Evolutionary conservation across 2,113 vertebrate genomes (phyloP).

Genomic region (Anas platyrhynchos): DNA sequence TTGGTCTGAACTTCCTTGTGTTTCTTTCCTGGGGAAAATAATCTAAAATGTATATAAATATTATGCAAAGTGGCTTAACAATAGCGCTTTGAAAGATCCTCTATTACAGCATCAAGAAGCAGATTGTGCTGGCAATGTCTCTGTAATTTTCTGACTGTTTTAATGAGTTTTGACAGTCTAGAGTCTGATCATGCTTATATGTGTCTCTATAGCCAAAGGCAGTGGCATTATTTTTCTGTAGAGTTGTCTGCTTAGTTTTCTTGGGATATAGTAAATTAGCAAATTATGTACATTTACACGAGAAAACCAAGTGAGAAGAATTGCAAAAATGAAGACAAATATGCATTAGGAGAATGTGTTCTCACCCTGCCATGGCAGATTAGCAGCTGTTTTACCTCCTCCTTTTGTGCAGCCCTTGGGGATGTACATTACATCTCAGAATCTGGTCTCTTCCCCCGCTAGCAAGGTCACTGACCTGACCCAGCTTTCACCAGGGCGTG

Average conservation of each 20-base stretch:
- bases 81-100: neutral
- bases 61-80: neutral
- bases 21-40: neutral
- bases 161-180: too few species aligned
- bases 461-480: neutral
- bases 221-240: neutral
- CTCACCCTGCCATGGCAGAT: neutral
- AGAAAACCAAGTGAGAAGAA: neutral
- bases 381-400: neutral
- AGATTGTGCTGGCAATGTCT: neutral
- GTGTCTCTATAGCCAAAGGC: neutral
- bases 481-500: neutral
- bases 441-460: neutral
- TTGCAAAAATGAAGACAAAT: neutral
- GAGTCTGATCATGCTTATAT: neutral
- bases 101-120: neutral
- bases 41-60: neutral
- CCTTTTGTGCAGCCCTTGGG: neutral
- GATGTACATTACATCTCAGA: neutral
- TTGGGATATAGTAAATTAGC: neutral
- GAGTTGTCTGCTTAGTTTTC: neutral
- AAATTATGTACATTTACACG: fast-evolving
- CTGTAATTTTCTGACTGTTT: neutral
- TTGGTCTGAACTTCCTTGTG: neutral
- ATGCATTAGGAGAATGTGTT: neutral